phyloP scores from a whole-genome alignment of 2,888 invertebrate genomes.

The Hesperia comma region DNA sequence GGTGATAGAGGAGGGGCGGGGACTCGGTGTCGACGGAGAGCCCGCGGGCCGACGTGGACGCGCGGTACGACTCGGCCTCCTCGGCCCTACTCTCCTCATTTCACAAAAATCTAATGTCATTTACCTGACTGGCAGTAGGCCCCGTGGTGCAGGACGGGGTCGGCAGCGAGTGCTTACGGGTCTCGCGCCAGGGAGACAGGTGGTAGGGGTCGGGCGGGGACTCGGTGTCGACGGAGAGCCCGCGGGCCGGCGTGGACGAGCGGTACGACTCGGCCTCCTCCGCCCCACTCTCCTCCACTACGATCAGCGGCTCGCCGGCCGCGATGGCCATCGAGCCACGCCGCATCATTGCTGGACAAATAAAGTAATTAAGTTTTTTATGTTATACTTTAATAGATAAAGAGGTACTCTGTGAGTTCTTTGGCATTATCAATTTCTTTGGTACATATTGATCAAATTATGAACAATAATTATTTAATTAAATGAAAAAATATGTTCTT shows the following conservation, averaged over 20 bases:
- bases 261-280: slow-evolving; percentile 86
- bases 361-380: background rate
- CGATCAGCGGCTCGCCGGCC: slow-evolving; percentile 90
- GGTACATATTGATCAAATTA: no score
- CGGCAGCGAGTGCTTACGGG: slow-evolving; percentile 92
- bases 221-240: slow-evolving; percentile 88
- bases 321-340: slow-evolving; percentile 86
- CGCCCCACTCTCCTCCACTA: slow-evolving; percentile 90
- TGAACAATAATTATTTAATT: no score
- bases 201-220: slow-evolving; percentile 92
- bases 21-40: slow-evolving; percentile 90
- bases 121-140: slow-evolving; percentile 93
- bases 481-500: no score
- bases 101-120: slow-evolving; percentile 49
- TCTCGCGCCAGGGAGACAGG: slow-evolving; percentile 91
- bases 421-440: no score
- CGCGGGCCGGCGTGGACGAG: slow-evolving; percentile 82
- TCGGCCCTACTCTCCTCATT: slow-evolving; percentile 89
- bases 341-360: slow-evolving; percentile 82
- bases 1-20: slow-evolving; percentile 90
- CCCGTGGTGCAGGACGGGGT: slow-evolving; percentile 93
- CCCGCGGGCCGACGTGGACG: slow-evolving; percentile 82
- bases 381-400: no score
- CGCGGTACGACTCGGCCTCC: slow-evolving; percentile 85
- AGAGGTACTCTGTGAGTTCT: no score